Conservation (phyloP, 2,113 vertebrate genomes). For the Eclectus roratus region DNA sequence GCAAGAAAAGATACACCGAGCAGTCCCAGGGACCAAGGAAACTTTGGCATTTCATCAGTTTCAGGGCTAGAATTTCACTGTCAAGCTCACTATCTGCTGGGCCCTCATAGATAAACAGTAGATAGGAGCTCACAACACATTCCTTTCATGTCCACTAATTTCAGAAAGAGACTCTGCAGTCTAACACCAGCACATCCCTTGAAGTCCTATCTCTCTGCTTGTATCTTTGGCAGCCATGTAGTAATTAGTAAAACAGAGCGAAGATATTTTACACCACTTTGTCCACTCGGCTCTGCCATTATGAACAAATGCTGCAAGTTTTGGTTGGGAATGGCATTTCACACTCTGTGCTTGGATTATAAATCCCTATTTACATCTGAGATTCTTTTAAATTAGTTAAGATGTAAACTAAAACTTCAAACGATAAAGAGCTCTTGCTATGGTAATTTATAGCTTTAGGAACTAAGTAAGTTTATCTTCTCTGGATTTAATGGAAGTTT, state of each 20-base stretch:
- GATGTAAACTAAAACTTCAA: slow-evolving; percentile 29
- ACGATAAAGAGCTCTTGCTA: not conserved
- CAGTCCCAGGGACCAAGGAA: slow-evolving; percentile 59
- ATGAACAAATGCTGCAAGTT: slow-evolving; percentile 2
- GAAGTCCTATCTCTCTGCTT: slow-evolving; percentile 44
- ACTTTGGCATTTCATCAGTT: slow-evolving; percentile 77
- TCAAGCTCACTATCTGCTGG: slow-evolving; percentile 73
- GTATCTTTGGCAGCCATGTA: slow-evolving; percentile 58
- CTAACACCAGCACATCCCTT: slow-evolving; percentile 62
- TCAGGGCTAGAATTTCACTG: slow-evolving; percentile 75
- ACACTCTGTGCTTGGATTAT: slow-evolving; percentile 15
- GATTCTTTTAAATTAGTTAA: slow-evolving; percentile 50
- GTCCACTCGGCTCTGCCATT: not conserved
- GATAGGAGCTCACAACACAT: slow-evolving; percentile 74
- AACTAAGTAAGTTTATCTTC: slow-evolving; percentile 29
- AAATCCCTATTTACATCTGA: slow-evolving; percentile 34
- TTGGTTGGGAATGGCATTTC: slow-evolving; percentile 33
- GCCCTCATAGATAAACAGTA: slow-evolving; percentile 74
- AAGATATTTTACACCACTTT: slow-evolving; percentile 48
- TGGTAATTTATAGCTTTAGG: slow-evolving; percentile 44
- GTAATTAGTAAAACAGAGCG: slow-evolving; percentile 60
- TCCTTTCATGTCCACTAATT: slow-evolving; percentile 76
- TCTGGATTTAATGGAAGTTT: slow-evolving; percentile 43
- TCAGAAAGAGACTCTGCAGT: slow-evolving; percentile 58
- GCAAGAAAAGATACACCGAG: slow-evolving; percentile 74